Evolutionary conservation across 2,888 invertebrate genomes (phyloP).

Genomic region (Eristalis arbustorum): DNA sequence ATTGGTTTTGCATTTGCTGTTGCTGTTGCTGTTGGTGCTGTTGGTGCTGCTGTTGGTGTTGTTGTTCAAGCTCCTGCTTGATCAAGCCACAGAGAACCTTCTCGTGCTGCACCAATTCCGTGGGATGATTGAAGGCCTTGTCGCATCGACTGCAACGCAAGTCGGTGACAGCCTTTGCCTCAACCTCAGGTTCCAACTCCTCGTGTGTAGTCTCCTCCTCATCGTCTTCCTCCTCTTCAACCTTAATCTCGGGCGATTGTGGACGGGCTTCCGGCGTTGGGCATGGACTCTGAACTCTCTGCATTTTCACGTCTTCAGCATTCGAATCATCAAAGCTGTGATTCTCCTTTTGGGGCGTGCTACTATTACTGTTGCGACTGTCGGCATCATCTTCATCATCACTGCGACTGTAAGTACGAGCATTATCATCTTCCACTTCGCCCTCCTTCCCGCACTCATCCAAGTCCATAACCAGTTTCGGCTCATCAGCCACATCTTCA

Average conservation of each 20-base stretch:
- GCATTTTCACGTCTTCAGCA: slow-evolving; percentile 46
- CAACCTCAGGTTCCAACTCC: slow-evolving; percentile 62
- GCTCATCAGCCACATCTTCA: slow-evolving; percentile 83
- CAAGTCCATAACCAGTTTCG: slow-evolving; percentile 86
- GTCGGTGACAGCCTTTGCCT: slow-evolving; percentile 54
- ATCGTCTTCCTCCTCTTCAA: slow-evolving; percentile 59
- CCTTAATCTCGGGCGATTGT: slow-evolving; percentile 74
- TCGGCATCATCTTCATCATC: slow-evolving; percentile 62
- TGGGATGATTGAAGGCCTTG: slow-evolving; percentile 82
- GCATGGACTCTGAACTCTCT: slow-evolving; percentile 31
- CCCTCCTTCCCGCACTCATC: slow-evolving; percentile 82
- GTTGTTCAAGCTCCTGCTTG: slow-evolving; percentile 83
- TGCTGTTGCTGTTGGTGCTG: slow-evolving; percentile 72
- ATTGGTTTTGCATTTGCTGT: slow-evolving; percentile 71
- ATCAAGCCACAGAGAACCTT: slow-evolving; percentile 83
- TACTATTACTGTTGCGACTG: slow-evolving; percentile 60
- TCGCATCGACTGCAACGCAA: slow-evolving; percentile 83
- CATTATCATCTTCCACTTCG: slow-evolving; percentile 78
- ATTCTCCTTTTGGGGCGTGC: slow-evolving; percentile 50
- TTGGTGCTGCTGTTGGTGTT: slow-evolving; percentile 80
- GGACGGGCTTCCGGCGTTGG: slow-evolving; percentile 81
- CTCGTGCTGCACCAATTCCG: slow-evolving; percentile 87
- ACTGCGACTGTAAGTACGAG: slow-evolving; percentile 79
- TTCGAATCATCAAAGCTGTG: slow-evolving; percentile 52
- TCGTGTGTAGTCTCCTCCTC: slow-evolving; percentile 74